Percentiles rank a stretch among this genome's conserved stretches.
Evolutionary conservation across 2,797 vertebrate species (phyloP).

Genomic region (Rhinichthys osculus): DNA sequence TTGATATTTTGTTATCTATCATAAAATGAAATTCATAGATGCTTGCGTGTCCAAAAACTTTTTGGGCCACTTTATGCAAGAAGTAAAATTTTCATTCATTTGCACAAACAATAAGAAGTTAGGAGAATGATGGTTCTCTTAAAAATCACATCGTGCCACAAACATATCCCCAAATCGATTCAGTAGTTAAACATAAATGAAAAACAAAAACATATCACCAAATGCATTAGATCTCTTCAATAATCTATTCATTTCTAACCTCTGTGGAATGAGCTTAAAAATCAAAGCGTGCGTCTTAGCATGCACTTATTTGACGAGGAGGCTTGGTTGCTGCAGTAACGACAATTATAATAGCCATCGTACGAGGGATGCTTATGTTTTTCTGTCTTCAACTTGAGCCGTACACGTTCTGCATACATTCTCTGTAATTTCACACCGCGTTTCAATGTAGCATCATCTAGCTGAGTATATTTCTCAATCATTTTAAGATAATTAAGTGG

Average conservation of each 20-base stretch:
- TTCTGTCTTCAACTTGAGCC: constrained; percentile 13
- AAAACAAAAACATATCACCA: constrained; percentile 25
- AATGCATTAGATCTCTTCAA: constrained; percentile 46
- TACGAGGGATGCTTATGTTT: constrained; percentile 39
- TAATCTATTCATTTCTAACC: constrained; percentile 48
- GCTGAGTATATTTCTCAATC: constrained; percentile 50
- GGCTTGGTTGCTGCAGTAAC: constrained; percentile 53
- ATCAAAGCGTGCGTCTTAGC: constrained; percentile 26
- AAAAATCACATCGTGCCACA: not conserved
- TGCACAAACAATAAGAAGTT: not conserved
- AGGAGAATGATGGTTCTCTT: not conserved
- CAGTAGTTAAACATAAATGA: constrained; percentile 36
- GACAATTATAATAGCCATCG: constrained; percentile 45
- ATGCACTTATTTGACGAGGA: constrained; percentile 40
- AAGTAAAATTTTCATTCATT: not conserved
- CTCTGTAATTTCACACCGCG: not conserved
- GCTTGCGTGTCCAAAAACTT: not conserved
- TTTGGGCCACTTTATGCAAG: not conserved
- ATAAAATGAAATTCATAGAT: not conserved
- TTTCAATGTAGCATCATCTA: constrained; percentile 28
- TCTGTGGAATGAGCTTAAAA: constrained; percentile 43
- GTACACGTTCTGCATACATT: not conserved
- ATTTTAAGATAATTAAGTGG: constrained; percentile 63
- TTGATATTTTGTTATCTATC: not conserved
- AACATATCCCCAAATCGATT: constrained; percentile 9